Evolutionary conservation across 2,888 invertebrate species (phyloP).

Genomic region (Cerceris ruficornis): DNA sequence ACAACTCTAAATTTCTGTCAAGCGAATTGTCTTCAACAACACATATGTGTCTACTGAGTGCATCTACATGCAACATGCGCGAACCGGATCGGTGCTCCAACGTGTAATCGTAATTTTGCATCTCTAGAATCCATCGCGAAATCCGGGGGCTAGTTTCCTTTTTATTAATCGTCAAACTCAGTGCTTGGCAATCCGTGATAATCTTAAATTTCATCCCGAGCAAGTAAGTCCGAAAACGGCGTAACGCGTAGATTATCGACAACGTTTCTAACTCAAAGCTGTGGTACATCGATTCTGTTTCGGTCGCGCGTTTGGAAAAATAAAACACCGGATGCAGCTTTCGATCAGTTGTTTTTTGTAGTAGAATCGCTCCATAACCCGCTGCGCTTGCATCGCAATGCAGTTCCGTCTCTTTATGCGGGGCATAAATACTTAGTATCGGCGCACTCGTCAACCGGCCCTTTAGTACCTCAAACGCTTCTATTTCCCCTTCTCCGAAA

Average conservation of each 20-base stretch:
- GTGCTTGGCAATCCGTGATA: not conserved
- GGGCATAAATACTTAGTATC: not conserved
- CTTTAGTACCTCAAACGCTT: not conserved
- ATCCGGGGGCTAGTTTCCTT: slow-evolving; percentile 7
- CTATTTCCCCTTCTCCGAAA: not conserved
- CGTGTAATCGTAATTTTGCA: slow-evolving; percentile 10
- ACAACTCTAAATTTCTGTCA: not conserved
- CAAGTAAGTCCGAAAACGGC: slow-evolving; percentile 1
- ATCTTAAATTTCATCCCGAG: not conserved
- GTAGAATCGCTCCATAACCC: not conserved
- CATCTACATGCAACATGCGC: slow-evolving; percentile 13
- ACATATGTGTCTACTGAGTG: not conserved
- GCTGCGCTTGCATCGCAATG: not conserved
- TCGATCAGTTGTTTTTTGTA: not conserved
- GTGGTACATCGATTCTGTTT: not conserved
- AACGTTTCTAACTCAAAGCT: slow-evolving; percentile 4
- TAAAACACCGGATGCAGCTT: not conserved
- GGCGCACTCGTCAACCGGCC: not conserved
- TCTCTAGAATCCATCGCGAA: slow-evolving; percentile 10
- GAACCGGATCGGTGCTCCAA: slow-evolving; percentile 7
- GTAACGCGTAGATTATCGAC: slow-evolving; percentile 1
- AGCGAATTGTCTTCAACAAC: slow-evolving; percentile 8
- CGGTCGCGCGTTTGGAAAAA: not conserved
- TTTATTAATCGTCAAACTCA: not conserved
- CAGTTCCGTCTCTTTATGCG: not conserved